Evolutionary conservation across 2,888 invertebrate genomes (phyloP).

Genomic region (Scaptomyza caliginosa): DNA sequence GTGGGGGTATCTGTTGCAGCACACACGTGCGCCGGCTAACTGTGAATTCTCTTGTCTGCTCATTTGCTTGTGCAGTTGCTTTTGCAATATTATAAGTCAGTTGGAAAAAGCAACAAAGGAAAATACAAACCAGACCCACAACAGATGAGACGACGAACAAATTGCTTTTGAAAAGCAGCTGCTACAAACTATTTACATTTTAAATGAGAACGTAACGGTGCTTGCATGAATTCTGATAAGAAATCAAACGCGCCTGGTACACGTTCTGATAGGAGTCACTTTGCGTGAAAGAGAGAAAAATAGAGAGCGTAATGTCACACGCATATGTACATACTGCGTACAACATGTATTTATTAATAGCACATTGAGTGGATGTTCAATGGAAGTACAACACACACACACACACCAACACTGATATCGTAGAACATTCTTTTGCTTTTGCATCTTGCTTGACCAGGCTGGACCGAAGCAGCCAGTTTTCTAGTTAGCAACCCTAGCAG

Average conservation of each 20-base stretch:
- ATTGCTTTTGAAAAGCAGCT: constrained; percentile 13
- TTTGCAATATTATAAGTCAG: not conserved
- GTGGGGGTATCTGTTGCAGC: not conserved
- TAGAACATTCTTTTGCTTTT: not conserved
- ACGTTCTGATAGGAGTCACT: constrained; percentile 24
- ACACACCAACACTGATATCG: no score
- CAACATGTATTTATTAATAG: constrained; percentile 46
- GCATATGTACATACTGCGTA: not conserved
- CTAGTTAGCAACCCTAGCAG: constrained; percentile 35
- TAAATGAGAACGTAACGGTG: constrained; percentile 14
- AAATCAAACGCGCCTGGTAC: not conserved
- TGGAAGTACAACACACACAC: constrained; percentile 4
- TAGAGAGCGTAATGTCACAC: not conserved
- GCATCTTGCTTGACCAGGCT: constrained; percentile 21
- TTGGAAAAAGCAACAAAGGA: not conserved
- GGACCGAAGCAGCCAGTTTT: constrained; percentile 33
- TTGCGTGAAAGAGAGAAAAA: not conserved
- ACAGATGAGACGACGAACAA: not conserved
- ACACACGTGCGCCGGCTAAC: constrained; percentile 8
- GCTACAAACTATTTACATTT: constrained; percentile 5
- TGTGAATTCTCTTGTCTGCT: not conserved
- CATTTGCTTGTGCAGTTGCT: constrained; percentile 13
- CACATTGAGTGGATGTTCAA: not conserved
- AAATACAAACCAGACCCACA: not conserved
- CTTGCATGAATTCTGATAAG: constrained; percentile 25